A percentile compares a stretch with the other conserved stretches of the same genome.
Conservation (phyloP, 2,888 invertebrate species). For the Mellilla xanthometata region DNA sequence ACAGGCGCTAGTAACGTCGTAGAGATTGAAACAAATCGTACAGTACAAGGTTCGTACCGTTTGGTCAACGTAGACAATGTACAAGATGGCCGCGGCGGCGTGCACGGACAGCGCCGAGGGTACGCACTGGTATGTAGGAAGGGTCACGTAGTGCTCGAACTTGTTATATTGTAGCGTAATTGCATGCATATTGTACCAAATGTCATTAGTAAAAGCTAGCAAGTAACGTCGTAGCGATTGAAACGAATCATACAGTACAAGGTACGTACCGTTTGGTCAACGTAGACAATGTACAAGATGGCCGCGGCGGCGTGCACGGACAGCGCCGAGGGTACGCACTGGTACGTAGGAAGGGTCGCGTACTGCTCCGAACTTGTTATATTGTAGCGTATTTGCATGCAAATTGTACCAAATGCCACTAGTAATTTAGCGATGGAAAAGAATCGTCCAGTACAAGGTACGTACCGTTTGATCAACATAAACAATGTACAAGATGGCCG, state of each 20-base stretch:
- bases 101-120: slow-evolving; percentile 89
- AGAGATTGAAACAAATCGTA: no score
- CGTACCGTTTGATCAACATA: slow-evolving; percentile 91
- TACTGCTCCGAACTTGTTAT: slow-evolving; percentile 59
- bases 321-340: slow-evolving; percentile 87
- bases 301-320: slow-evolving; percentile 83
- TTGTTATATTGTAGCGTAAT: slow-evolving; percentile 50
- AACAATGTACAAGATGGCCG: slow-evolving; percentile 84
- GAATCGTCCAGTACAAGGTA: background rate
- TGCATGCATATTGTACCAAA: no score
- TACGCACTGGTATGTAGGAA: slow-evolving; percentile 87
- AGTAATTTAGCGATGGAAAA: no score
- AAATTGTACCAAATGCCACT: no score
- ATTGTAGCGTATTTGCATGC: no score
- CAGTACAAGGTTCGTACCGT: slow-evolving; percentile 78
- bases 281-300: slow-evolving; percentile 87
- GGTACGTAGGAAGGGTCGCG: slow-evolving; percentile 87
- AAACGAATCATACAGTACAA: no score
- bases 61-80: slow-evolving; percentile 90
- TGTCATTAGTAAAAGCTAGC: no score
- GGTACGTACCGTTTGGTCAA: slow-evolving; percentile 87
- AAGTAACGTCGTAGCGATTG: no score
- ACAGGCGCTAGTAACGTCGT: no score
- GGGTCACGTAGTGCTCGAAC: slow-evolving; percentile 70
- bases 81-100: slow-evolving; percentile 79